Percentiles rank a stretch among this genome's conserved stretches.
Conservation (phyloP, 2,888 invertebrate genomes). For the Ennomos erosarius region DNA sequence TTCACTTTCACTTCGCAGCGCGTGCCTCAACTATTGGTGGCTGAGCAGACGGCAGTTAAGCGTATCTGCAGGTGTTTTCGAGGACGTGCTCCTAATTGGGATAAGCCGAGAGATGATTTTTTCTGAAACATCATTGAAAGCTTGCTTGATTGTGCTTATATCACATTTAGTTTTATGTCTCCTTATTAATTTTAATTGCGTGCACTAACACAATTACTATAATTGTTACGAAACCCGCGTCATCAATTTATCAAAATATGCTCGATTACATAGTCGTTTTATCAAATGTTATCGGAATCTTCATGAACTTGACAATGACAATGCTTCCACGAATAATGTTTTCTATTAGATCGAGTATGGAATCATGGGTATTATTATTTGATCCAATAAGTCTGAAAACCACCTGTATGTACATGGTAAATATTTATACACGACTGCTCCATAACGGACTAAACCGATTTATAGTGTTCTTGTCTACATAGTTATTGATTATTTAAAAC, state of each 20-base stretch:
- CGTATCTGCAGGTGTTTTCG: constrained; percentile 55
- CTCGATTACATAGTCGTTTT: constrained; percentile 13
- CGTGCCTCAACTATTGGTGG: constrained; percentile 69
- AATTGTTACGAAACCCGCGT: neutral
- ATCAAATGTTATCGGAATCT: constrained; percentile 11
- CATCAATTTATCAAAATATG: constrained; percentile 1
- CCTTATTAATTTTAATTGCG: neutral
- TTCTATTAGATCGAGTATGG: constrained; percentile 24
- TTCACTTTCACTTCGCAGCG: constrained; percentile 82
- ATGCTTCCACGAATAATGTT: constrained; percentile 24
- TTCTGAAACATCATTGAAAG: neutral
- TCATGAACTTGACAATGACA: constrained; percentile 27
- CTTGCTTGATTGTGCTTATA: neutral
- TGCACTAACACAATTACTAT: neutral
- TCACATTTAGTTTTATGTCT: neutral
- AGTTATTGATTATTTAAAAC: constrained; percentile 43
- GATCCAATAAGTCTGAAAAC: constrained; percentile 29
- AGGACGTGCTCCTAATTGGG: constrained; percentile 46
- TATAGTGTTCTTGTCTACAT: constrained; percentile 19
- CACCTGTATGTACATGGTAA: constrained; percentile 37
- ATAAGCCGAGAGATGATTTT: constrained; percentile 1
- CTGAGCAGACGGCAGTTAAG: constrained; percentile 57
- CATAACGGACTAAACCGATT: constrained; percentile 28
- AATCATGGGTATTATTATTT: constrained; percentile 24
- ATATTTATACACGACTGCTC: constrained; percentile 33